Base-by-base conservation (phyloP, 37 sponge, comb jelly and placozoan species). In the Theonella swinhoei region DNA sequence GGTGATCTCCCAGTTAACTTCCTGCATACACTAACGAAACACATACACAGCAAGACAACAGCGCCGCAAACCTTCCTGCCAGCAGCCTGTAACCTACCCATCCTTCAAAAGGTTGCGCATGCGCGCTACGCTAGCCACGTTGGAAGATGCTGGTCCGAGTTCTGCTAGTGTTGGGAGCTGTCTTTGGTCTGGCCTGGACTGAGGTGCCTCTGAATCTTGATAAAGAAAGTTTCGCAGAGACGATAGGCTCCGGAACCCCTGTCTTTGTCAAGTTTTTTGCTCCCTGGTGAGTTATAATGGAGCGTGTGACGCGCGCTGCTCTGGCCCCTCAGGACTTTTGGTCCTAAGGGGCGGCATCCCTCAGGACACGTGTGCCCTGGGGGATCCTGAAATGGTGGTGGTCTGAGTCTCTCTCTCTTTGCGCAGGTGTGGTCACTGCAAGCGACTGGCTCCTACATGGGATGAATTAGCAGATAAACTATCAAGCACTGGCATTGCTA, bases 361-460 rank as follows among this genome's bases (percentile, higher is more conserved):
- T n/a, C n/a, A n/a, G n/a, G n/a, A n/a, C n/a, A n/a, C n/a, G n/a
- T n/a, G n/a, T n/a, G n/a, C n/a, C n/a, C n/a, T n/a, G n/a, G n/a
- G n/a, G n/a, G n/a, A n/a, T n/a, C n/a, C 5, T 4, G 4, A 29
- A 2, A 29, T 28, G 5, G 20, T 4, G 64, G 28, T 25, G 28
- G n/a, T 59, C n/a, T n/a, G n/a, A n/a, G n/a, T 47, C 54, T 47
- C 54, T 17, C 54, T 47, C 54, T 23, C 31, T 8, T 8, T 29
- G 29, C 4, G 70, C 66, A 87, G 88, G 88, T 87, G 88, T 74
- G 88, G 88, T 31, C 88, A 87, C 41, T 87, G 88, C 62, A 79
- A 87, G 76, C 31, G 69, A 34, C 66, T 87, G 30, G 80, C 75
- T 17, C 88, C 88, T 3, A 87, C 88, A 25, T 87, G 88, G 88